Evolutionary conservation across 1,140 invertebrate genomes (phyloP).

Genomic region (Platorchestia sp.): DNA sequence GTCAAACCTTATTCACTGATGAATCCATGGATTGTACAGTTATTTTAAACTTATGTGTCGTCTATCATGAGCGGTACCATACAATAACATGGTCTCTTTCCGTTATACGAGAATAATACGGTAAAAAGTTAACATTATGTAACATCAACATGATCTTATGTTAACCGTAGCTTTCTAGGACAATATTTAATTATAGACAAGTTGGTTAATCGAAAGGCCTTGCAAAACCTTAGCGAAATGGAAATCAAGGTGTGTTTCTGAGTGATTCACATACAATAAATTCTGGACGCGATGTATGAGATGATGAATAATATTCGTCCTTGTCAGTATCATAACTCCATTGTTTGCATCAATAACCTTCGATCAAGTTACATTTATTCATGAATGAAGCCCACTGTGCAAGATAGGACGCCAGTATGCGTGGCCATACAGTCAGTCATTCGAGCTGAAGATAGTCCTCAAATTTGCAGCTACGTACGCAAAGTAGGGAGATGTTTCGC

Average conservation of each 20-base stretch:
- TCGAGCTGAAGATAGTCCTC: background rate
- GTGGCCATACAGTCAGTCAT: background rate
- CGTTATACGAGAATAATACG: background rate
- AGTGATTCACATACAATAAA: background rate
- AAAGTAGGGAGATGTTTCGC: background rate
- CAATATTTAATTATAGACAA: background rate
- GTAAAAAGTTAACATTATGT: no score
- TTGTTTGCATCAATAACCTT: slow-evolving; percentile 1
- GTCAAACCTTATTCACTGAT: no score
- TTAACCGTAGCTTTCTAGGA: background rate
- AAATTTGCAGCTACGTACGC: background rate
- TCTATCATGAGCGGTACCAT: no score
- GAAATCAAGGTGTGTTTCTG: background rate
- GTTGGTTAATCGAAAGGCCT: background rate
- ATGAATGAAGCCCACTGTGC: background rate
- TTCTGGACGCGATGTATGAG: background rate
- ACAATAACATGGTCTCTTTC: no score
- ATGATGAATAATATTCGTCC: background rate
- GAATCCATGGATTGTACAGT: no score
- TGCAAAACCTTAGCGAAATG: background rate
- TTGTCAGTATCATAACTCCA: background rate
- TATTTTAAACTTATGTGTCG: no score
- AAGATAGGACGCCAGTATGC: background rate
- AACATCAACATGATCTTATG: no score
- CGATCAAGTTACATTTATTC: slow-evolving; percentile 1